Conservation (phyloP, 35 echinoderm and acorn worm genomes). For the Nesometra sesokonis region DNA sequence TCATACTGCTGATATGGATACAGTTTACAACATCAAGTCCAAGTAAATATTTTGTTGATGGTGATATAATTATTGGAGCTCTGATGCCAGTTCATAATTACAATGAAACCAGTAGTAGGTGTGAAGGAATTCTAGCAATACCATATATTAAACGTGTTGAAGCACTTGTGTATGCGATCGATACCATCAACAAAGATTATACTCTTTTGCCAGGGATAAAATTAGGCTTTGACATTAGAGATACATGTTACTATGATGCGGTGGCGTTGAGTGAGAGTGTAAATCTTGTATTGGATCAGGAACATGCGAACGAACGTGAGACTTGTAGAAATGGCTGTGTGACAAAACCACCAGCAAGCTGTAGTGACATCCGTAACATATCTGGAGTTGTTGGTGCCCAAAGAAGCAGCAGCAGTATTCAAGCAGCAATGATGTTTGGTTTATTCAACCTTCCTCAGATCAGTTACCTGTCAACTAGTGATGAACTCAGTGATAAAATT, state of each 20-base stretch:
- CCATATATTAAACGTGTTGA: slow-evolving; percentile 15
- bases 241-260: slow-evolving; percentile 7
- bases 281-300: not conserved
- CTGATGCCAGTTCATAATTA: slow-evolving; percentile 34
- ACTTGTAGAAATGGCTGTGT: not conserved
- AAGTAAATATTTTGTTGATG: not conserved
- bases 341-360: not conserved
- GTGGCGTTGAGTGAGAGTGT: not conserved
- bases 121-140: slow-evolving; percentile 13
- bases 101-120: slow-evolving; percentile 2
- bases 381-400: slow-evolving; percentile 43
- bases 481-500: slow-evolving; percentile 42
- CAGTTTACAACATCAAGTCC: not conserved
- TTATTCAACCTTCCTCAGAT: slow-evolving; percentile 30
- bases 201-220: not conserved
- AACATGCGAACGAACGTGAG: not conserved
- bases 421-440: not conserved
- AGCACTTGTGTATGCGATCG: slow-evolving; percentile 19
- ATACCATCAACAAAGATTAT: not conserved
- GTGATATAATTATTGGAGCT: slow-evolving; percentile 38
- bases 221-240: slow-evolving; percentile 17
- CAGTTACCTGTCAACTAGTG: slow-evolving; percentile 45
- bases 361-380: not conserved
- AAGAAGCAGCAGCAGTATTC: slow-evolving; percentile 29
- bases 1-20: not conserved